Base-by-base conservation (phyloP, 2,888 invertebrate genomes). In the Blera fallax region DNA sequence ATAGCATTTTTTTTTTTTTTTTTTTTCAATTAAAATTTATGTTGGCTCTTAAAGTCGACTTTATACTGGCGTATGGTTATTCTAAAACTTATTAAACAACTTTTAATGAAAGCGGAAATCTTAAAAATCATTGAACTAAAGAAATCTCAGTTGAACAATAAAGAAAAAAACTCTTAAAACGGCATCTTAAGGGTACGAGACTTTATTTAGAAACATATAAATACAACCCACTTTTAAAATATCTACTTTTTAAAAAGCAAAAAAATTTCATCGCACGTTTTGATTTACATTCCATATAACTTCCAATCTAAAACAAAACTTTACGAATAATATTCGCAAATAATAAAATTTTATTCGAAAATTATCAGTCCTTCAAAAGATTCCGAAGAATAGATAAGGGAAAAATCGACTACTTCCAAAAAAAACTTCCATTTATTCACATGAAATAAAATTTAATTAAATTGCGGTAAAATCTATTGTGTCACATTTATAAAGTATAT, bases 381-480 rank as follows among this genome's bases (percentile, higher is more conserved):
- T 77, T 67, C 27, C 8, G 48, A 48, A n/a, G 11, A 67, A 67
- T 77, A 40, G 67, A 69, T 67, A 69, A 50, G n/a, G 67, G 16
- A 24, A 50, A 54, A 14, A 37, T 32, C 11, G 11, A 2, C 2
- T 11, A 11, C 43, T 10, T 7, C 29, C 7, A 48, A 10, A 29
- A 24, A 52, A 34, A 74, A 7, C 18, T 27, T 24, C 11, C 43
- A 58, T 72, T 10, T 7, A 52, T 14, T 43, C 7, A 62, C 43
- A 67, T 56, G 48, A 62, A 79, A 79, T 48, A 65, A 72, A 58
- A 48, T 65, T 64, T 72, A 65, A 72, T 72, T 79, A 72, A 79
- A 72, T 29, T 65, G 72, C 37, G 54, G 64, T 54, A 67, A 54
- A 45, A 67, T 81, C 18, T 24, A 32, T 54, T 65, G 34, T 65